A percentile compares a stretch with the other conserved stretches of the same genome.
Evolutionary conservation across 2,888 invertebrate species (phyloP).

Genomic region (Drosophila imparisetae): DNA sequence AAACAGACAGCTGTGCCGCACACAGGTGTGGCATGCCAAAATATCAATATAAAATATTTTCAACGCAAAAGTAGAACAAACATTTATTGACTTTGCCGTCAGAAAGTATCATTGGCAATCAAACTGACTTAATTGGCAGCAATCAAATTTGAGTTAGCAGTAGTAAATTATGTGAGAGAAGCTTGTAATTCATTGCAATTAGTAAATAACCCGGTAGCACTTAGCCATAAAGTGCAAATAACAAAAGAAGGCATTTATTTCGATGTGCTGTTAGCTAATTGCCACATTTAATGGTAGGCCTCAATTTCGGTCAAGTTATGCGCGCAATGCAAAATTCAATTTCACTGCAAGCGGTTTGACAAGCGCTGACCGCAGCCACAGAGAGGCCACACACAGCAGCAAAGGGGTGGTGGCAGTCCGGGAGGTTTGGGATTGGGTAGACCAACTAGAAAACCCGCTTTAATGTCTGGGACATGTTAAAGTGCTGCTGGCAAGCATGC

Average conservation of each 20-base stretch:
- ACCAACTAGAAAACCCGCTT: conserved; percentile 60
- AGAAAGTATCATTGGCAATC: not conserved
- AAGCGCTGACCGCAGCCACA: conserved; percentile 20
- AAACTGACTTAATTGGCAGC: not conserved
- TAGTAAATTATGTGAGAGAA: not conserved
- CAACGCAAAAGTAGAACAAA: not conserved
- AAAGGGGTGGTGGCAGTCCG: not conserved
- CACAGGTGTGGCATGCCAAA: not conserved
- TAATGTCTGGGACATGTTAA: conserved; percentile 70
- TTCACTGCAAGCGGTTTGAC: conserved; percentile 49
- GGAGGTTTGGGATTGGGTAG: not conserved
- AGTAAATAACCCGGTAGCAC: not conserved
- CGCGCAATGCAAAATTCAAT: conserved; percentile 16
- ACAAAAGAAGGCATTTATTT: not conserved
- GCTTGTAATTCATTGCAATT: not conserved
- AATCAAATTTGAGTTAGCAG: not conserved
- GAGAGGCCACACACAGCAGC: conserved; percentile 36
- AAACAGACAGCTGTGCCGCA: not conserved
- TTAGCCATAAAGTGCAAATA: not conserved
- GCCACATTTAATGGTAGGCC: conserved; percentile 9
- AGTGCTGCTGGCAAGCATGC: conserved; percentile 73
- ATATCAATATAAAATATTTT: not conserved
- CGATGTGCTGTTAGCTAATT: not conserved
- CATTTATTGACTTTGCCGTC: not conserved
- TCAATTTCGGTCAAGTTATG: conserved; percentile 14